Conservation (phyloP, 2,113 vertebrate species). For the Strigops habroptila region DNA sequence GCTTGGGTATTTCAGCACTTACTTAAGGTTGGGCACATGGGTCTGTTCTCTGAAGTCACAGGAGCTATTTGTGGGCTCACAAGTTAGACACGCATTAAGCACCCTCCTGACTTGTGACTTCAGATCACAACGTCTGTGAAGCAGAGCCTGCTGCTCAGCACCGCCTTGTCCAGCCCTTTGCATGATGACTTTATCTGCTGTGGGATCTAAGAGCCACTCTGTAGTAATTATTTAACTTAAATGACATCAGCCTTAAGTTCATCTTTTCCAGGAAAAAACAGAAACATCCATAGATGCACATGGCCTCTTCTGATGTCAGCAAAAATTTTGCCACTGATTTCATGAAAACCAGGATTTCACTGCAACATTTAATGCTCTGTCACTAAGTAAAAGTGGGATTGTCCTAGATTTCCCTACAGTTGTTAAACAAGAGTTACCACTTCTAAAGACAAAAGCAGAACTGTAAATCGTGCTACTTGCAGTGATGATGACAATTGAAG, state of each 20-base stretch:
- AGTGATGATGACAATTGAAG: background rate
- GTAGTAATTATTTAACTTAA: background rate
- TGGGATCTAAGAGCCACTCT: background rate
- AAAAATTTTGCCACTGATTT: background rate
- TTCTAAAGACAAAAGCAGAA: background rate
- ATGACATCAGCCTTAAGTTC: background rate
- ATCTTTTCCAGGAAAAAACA: background rate
- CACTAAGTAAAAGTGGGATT: background rate
- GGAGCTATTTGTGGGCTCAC: background rate
- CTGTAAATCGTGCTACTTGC: background rate
- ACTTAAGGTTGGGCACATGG: background rate
- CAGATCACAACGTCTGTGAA: rapidly evolving
- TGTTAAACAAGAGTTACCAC: background rate
- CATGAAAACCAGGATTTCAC: background rate
- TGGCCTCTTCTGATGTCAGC: background rate
- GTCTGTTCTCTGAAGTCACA: background rate
- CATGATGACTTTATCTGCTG: background rate
- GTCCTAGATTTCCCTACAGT: background rate
- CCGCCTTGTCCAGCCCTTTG: background rate
- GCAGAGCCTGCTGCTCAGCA: background rate
- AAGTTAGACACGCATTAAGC: background rate
- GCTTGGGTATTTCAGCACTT: background rate
- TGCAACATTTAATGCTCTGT: background rate
- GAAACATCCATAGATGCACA: background rate
- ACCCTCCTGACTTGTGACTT: background rate